Evolutionary conservation across 2,888 invertebrate genomes (phyloP).

Genomic region (Diarsia brunnea): DNA sequence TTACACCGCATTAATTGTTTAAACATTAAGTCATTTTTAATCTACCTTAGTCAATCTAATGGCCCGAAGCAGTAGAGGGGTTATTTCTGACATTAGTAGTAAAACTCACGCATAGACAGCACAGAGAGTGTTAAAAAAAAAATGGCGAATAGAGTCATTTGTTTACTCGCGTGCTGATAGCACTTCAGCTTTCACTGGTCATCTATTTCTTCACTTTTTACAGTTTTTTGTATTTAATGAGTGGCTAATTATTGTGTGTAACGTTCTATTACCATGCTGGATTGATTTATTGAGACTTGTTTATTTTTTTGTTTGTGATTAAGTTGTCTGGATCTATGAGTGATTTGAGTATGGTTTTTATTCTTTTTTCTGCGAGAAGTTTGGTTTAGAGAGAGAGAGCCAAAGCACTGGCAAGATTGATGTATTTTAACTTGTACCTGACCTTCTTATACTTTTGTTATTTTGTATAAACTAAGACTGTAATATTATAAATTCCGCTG

Average conservation of each 20-base stretch:
- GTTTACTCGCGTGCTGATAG: conserved; percentile 52
- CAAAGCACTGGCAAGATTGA: too few species aligned
- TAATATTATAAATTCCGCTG: too few species aligned
- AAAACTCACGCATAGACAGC: conserved; percentile 9
- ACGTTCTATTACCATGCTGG: conserved; percentile 40
- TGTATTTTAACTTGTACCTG: too few species aligned
- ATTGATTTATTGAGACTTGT: conserved; percentile 46
- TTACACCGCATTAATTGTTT: conserved; percentile 21
- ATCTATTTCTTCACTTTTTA: conserved; percentile 44
- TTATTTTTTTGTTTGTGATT: conserved; percentile 21
- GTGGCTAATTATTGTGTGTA: conserved; percentile 54
- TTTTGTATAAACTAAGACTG: too few species aligned
- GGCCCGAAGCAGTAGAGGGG: conserved; percentile 27
- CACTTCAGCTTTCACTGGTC: conserved; percentile 55
- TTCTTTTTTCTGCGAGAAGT: not conserved
- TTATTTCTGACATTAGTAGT: conserved; percentile 18
- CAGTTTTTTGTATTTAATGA: conserved; percentile 53
- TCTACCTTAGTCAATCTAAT: conserved; percentile 29
- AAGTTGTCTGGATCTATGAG: not conserved
- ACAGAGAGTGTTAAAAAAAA: conserved; percentile 33
- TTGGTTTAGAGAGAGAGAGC: too few species aligned
- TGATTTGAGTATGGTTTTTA: not conserved
- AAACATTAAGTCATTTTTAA: conserved; percentile 33
- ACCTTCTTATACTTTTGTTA: too few species aligned
- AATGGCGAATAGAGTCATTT: conserved; percentile 42